Evolutionary conservation across 2,888 invertebrate genomes (phyloP).

Genomic region (Latrodectus hesperus): DNA sequence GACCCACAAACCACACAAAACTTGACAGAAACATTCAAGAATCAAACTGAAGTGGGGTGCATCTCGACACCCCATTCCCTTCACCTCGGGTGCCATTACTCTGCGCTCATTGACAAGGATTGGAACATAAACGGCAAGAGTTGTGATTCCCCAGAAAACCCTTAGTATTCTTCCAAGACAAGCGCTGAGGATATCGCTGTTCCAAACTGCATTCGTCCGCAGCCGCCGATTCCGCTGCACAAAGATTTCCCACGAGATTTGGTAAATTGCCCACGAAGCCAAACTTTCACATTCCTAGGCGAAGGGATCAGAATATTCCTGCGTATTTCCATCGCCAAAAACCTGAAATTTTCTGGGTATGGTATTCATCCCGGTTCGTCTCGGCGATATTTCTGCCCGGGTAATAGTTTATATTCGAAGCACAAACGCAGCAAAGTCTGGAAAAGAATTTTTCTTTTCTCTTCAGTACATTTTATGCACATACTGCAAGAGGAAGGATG

Average conservation of each 20-base stretch:
- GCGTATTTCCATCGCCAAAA: neutral
- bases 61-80: neutral
- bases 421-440: constrained; percentile 2
- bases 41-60: neutral
- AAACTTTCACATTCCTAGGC: neutral
- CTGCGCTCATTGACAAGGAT: constrained; percentile 3
- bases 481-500: constrained; percentile 6
- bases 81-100: constrained; percentile 17
- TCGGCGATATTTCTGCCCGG: neutral
- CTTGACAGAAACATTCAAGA: neutral
- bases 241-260: neutral
- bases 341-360: constrained; percentile 1
- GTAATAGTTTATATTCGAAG: constrained; percentile 33
- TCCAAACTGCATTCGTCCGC: neutral
- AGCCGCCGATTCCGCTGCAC: constrained; percentile 4
- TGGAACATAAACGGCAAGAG: constrained; percentile 1
- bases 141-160: neutral
- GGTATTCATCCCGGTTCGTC: neutral
- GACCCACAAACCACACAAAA: neutral
- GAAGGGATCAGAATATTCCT: neutral
- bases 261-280: constrained; percentile 5
- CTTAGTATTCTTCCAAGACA: constrained; percentile 1
- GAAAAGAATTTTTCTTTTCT: constrained; percentile 8
- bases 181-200: neutral
- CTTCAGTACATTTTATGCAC: neutral